Conservation (phyloP, 2,113 vertebrate species). For the Serinus canaria region DNA sequence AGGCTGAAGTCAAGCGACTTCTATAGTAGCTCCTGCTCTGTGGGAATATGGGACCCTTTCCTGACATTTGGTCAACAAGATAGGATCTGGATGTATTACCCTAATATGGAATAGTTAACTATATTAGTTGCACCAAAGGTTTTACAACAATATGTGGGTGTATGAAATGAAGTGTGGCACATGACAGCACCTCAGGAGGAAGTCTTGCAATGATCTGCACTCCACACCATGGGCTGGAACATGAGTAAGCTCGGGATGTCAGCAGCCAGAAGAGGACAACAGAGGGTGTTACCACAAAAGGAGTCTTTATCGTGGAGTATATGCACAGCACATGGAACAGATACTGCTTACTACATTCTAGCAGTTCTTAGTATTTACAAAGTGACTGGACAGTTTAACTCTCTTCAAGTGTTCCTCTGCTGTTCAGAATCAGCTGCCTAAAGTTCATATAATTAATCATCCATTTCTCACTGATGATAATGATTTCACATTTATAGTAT, state of each 20-base stretch:
- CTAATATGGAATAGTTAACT: not conserved
- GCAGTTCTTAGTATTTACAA: not conserved
- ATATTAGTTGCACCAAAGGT: not conserved
- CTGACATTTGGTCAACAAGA: not conserved
- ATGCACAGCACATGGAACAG: not conserved
- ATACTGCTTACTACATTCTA: not conserved
- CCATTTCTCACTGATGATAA: not conserved
- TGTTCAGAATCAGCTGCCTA: not conserved
- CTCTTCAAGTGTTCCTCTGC: not conserved
- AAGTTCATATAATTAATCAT: not conserved
- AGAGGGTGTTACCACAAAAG: not conserved
- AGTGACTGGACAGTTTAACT: not conserved
- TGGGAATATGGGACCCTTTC: not conserved
- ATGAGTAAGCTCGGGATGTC: not conserved
- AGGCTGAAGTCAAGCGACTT: not conserved
- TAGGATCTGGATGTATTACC: not conserved
- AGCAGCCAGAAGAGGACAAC: not conserved
- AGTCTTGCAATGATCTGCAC: not conserved
- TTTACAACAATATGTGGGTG: not conserved
- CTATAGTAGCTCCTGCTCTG: not conserved
- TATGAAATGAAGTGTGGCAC: not conserved
- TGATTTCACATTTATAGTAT: not conserved
- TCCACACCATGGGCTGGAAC: not conserved
- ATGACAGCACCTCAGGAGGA: not conserved
- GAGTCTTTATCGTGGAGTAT: not conserved